These are phyloP conservation scores for Alexandromys fortis DNA, from an alignment of 2,113 vertebrate genomes.

Conservation along the genomic window DNA sequence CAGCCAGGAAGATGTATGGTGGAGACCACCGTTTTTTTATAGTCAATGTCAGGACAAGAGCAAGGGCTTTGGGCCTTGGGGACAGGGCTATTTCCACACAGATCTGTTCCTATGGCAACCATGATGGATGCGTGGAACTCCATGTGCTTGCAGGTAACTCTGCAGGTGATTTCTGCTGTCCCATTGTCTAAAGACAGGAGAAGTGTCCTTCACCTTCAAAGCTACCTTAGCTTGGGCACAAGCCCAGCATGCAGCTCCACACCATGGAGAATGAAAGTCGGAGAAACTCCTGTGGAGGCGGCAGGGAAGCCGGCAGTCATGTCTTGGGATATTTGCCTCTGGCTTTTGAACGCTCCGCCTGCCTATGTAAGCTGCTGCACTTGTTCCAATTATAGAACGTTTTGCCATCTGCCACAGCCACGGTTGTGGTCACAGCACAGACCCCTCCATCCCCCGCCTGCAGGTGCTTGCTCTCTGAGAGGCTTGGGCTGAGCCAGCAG, in stretches of 20 bases:
- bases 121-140: background rate
- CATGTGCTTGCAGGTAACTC: background rate
- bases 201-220: background rate
- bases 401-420: background rate
- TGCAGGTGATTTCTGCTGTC: background rate
- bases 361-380: background rate
- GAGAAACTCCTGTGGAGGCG: background rate
- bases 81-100: background rate
- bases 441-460: background rate
- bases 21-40: background rate
- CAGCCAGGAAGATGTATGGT: background rate
- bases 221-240: background rate
- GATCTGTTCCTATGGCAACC: background rate
- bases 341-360: background rate
- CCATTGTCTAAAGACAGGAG: background rate
- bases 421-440: rapidly evolving
- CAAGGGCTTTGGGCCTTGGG: background rate
- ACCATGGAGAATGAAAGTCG: rapidly evolving
- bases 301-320: background rate
- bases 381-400: background rate
- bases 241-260: rapidly evolving
- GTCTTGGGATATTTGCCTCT: background rate
- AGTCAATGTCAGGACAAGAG: background rate
- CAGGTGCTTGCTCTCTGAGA: background rate
- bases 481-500: background rate